Base-by-base conservation (phyloP, 2,113 vertebrate species). In the Platichthys flesus region DNA sequence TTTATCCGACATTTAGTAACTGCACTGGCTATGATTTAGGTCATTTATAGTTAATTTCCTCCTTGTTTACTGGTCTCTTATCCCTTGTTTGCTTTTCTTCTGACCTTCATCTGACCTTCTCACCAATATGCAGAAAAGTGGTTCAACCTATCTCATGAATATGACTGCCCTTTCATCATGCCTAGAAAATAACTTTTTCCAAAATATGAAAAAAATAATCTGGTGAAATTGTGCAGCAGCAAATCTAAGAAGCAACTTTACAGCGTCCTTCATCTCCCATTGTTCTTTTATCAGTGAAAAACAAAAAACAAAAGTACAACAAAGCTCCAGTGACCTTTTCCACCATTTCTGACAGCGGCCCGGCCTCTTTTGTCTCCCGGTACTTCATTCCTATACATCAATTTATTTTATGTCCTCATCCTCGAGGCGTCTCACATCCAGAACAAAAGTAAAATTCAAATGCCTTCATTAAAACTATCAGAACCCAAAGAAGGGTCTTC, bases 401-500 rank as follows among this genome's bases (percentile, higher is more conserved):
- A 2, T 72, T 63, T 63, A 83, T 45, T 85, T 52, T 81, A 31
- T 20, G 18, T 31, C 57, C 45, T 31, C 58, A 28, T 42, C 52
- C 78, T 67, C 15, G 71, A 81, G 76, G 74, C 37, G 31, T 78
- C 73, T 82, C 45, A 18, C 70, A 76, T 67, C 56, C 37, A 66
- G 64, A 56, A 82, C 71, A 78, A 61, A 75, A 71, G 71, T 56
- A 58, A 88, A 89, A 91, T 92, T 92, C 90, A 91, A 90, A 92
- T 87, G 76, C 71, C 81, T 79, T 93, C 91, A 90, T 92, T 90
- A 92, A 90, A 92, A 86, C 78, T 71, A 84, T 88, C 71, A 86
- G 45, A 90, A 52, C 73, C 63, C 67, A 45, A 23, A 45, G 75
- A 37, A 67, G 40, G 45, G 75, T 31, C 67, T 56, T 80, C 71